A percentile compares a stretch with the other conserved stretches of the same genome.
These are phyloP conservation scores for Apeltes quadracus DNA, from an alignment of 2,113 vertebrate species.

Conservation along the genomic window DNA sequence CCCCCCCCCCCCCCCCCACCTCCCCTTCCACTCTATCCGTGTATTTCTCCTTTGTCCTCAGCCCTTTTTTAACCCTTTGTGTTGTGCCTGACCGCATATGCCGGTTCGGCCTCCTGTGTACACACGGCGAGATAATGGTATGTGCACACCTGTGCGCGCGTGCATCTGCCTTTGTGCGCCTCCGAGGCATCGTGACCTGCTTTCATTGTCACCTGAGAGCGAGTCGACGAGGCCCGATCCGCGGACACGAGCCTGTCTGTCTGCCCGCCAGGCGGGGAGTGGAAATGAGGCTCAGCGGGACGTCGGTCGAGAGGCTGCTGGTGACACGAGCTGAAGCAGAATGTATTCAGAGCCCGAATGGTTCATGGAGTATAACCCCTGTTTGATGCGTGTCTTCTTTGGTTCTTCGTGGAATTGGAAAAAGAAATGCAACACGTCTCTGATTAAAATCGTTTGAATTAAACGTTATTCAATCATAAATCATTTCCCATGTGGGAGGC, in stretches of 20 bases:
- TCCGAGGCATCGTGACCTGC: slow-evolving; percentile 36
- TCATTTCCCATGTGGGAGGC: background rate
- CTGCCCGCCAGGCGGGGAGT: no score
- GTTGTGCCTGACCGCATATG: background rate
- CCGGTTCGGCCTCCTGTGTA: slow-evolving; percentile 24
- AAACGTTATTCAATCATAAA: no score
- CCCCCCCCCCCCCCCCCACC: no score
- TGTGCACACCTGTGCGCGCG: slow-evolving; percentile 67
- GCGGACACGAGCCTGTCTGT: no score
- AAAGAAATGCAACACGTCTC: background rate
- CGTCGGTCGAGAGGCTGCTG: slow-evolving; percentile 5
- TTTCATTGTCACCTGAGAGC: slow-evolving; percentile 1
- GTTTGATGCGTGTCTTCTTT: background rate
- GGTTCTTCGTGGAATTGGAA: background rate
- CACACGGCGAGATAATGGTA: slow-evolving; percentile 46
- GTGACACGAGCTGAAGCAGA: slow-evolving; percentile 15
- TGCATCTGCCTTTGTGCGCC: slow-evolving; percentile 51
- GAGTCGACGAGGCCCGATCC: background rate
- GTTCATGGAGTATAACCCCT: background rate
- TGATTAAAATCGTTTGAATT: no score
- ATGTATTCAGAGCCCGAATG: background rate
- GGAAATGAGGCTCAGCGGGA: no score
- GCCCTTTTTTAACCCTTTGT: slow-evolving; percentile 45
- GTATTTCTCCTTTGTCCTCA: slow-evolving; percentile 67
- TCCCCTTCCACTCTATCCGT: slow-evolving; percentile 16